These are phyloP conservation scores for Zoanthus gigantus DNA, from an alignment of 92 coral and sea anemone genomes.

Conservation along the genomic window DNA sequence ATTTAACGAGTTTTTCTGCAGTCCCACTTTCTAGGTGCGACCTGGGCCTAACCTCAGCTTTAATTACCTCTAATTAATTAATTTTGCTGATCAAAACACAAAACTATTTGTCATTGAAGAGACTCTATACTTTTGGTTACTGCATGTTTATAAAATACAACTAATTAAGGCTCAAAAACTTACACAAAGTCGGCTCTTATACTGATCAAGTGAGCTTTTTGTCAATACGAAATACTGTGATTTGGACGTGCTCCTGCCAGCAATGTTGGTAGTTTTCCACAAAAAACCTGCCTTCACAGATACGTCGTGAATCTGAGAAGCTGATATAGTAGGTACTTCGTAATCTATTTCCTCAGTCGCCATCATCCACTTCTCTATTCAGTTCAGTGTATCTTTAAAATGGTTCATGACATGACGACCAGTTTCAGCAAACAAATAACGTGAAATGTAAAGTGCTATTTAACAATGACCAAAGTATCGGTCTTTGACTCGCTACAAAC, in stretches of 20 bases:
- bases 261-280: slow-evolving; percentile 70
- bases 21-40: no score
- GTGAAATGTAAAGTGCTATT: background rate
- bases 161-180: slow-evolving; percentile 32
- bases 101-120: no score
- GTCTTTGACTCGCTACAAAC: background rate
- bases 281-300: slow-evolving; percentile 74
- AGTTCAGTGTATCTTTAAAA: background rate
- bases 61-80: no score
- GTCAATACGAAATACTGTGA: slow-evolving; percentile 80
- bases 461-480: background rate
- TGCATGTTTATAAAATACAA: no score
- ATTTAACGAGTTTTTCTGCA: no score
- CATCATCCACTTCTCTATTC: slow-evolving; percentile 1
- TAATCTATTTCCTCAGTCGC: slow-evolving; percentile 23
- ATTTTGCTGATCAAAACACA: no score
- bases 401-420: background rate
- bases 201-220: slow-evolving; percentile 79
- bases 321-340: slow-evolving; percentile 17
- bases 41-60: no score
- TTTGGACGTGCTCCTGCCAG: slow-evolving; percentile 66
- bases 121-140: no score
- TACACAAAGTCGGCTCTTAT: slow-evolving; percentile 78
- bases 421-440: background rate
- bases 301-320: slow-evolving; percentile 46